Evolutionary conservation across 1,140 invertebrate species (phyloP).

Genomic region (Octopus bimaculoides): DNA sequence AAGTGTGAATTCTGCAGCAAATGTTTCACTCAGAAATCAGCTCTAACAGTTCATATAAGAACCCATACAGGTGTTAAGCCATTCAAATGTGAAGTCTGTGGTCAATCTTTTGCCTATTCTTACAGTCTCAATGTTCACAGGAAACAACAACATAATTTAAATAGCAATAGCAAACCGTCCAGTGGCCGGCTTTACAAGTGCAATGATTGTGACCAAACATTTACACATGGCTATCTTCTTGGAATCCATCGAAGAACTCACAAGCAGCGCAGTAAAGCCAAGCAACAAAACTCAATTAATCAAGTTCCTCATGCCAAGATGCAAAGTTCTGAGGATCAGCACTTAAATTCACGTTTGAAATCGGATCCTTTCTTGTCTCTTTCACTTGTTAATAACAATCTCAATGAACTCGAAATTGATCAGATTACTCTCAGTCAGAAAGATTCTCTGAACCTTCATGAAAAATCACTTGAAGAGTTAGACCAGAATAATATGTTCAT

Average conservation of each 20-base stretch:
- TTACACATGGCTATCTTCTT: background rate
- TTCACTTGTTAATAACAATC: no score
- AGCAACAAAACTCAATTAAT: no score
- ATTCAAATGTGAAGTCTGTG: background rate
- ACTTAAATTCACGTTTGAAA: no score
- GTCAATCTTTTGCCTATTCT: background rate
- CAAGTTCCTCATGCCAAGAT: no score
- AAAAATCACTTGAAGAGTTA: no score
- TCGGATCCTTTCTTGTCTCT: no score
- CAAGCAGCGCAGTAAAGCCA: background rate
- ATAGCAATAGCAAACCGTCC: background rate
- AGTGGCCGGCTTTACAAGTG: background rate
- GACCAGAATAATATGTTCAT: no score
- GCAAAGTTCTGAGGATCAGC: no score
- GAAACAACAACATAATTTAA: background rate
- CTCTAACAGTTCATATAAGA: background rate
- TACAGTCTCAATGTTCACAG: background rate
- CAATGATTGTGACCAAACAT: background rate
- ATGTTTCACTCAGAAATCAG: background rate
- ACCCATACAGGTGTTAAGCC: constrained; percentile 6
- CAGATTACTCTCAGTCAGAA: no score
- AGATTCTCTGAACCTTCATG: no score
- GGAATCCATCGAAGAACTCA: background rate
- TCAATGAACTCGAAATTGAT: no score
- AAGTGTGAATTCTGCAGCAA: constrained; percentile 5